Conservation (phyloP, 2,888 invertebrate species). For the Philereme vetulata region DNA sequence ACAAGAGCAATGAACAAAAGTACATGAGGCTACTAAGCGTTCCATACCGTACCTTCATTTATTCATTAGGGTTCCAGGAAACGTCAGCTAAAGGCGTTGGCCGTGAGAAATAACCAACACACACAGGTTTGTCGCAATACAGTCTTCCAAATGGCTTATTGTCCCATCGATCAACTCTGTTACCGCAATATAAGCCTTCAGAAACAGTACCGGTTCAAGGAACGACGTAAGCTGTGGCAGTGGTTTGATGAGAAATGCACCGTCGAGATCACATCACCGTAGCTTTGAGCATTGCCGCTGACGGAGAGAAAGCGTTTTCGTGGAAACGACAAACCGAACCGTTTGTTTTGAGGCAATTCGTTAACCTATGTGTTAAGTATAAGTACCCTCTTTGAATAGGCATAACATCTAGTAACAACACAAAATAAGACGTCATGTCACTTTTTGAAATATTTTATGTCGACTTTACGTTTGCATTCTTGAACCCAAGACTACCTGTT, state of each 20-base stretch:
- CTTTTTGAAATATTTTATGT: constrained; percentile 11
- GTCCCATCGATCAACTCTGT: constrained; percentile 40
- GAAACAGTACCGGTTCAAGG: constrained; percentile 31
- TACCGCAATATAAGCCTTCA: constrained; percentile 33
- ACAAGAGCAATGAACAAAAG: constrained; percentile 27
- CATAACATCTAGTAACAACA: constrained; percentile 18
- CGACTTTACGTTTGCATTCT: constrained; percentile 18
- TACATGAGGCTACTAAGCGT: constrained; percentile 42
- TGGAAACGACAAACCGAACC: constrained; percentile 60
- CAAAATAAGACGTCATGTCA: constrained; percentile 14
- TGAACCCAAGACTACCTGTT: constrained; percentile 24
- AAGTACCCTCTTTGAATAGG: constrained; percentile 21
- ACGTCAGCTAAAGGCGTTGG: constrained; percentile 43
- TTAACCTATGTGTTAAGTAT: constrained; percentile 27
- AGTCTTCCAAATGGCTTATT: constrained; percentile 41
- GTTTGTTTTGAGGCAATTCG: constrained; percentile 38
- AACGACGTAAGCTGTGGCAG: constrained; percentile 23
- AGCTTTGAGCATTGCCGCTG: constrained; percentile 60
- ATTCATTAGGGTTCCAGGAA: constrained; percentile 48
- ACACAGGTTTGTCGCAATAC: constrained; percentile 37
- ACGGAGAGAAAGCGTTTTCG: constrained; percentile 74
- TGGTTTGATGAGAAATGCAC: constrained; percentile 45
- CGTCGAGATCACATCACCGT: constrained; percentile 52
- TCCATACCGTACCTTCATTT: constrained; percentile 38
- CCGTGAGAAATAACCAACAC: constrained; percentile 52